Percentiles rank a stretch among this genome's conserved stretches.
These are phyloP conservation scores for Arenaria interpres DNA, from an alignment of 2,113 vertebrate species.

Conservation along the genomic window DNA sequence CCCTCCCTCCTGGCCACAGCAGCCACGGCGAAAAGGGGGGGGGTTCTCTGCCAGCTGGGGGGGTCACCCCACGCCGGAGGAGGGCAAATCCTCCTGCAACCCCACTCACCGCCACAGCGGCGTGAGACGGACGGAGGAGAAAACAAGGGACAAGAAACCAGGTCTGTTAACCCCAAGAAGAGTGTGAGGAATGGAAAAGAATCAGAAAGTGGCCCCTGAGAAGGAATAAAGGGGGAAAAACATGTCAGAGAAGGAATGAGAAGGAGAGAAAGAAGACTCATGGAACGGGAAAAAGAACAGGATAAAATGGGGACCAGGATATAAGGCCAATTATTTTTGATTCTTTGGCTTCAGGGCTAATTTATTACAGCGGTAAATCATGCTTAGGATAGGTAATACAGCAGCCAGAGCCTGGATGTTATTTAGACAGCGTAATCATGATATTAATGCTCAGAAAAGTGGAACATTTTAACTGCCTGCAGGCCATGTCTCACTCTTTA, in stretches of 20 bases:
- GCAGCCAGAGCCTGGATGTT: background rate
- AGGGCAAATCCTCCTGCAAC: rapidly evolving
- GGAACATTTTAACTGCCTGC: background rate
- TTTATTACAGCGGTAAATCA: constrained; percentile 30
- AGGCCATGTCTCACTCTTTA: background rate
- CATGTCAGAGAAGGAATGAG: background rate
- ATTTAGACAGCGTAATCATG: background rate
- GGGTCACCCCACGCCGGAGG: background rate
- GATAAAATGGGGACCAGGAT: background rate
- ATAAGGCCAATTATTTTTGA: constrained; percentile 36
- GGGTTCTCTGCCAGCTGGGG: background rate
- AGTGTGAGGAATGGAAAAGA: background rate
- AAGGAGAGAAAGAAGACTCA: background rate
- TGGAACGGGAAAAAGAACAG: background rate
- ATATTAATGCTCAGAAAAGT: constrained; percentile 11
- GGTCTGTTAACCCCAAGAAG: background rate
- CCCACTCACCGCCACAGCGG: rapidly evolving
- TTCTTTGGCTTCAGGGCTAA: constrained; percentile 38
- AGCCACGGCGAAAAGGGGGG: background rate
- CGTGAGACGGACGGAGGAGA: background rate
- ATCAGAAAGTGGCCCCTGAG: background rate
- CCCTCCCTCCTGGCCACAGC: background rate
- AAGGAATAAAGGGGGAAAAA: background rate
- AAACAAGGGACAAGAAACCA: background rate
- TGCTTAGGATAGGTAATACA: background rate